A percentile compares a stretch with the other conserved stretches of the same genome.
These are phyloP conservation scores for Camponotus pennsylvanicus DNA, from an alignment of 1,140 invertebrate genomes.

Conservation along the genomic window DNA sequence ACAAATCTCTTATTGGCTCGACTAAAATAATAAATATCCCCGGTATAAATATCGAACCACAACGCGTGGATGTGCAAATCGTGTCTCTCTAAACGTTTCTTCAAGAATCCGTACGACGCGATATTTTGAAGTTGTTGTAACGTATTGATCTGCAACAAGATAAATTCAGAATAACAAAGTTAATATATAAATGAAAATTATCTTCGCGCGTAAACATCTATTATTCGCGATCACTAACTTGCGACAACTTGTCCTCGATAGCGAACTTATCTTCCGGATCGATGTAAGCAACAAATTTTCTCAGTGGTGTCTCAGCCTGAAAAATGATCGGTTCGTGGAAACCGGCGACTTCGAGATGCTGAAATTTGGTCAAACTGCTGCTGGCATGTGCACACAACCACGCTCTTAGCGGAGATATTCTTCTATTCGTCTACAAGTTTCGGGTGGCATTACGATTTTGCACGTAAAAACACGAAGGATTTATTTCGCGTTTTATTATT, in stretches of 20 bases:
- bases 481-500: neutral
- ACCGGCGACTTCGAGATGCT: conserved; percentile 90
- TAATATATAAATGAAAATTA: too few species aligned
- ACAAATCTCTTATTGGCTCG: conserved; percentile 93
- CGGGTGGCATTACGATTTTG: neutral
- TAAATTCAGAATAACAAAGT: conserved; percentile 1
- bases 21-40: conserved; percentile 98
- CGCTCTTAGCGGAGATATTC: conserved; percentile 94
- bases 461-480: neutral
- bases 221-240: conserved; percentile 87
- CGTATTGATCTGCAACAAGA: conserved; percentile 92
- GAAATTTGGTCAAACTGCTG: conserved; percentile 93
- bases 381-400: conserved; percentile 96
- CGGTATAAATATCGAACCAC: conserved; percentile 99
- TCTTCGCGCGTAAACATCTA: neutral
- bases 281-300: conserved; percentile 97
- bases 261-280: conserved; percentile 96
- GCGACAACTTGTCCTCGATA: conserved; percentile 96
- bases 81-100: conserved; percentile 92
- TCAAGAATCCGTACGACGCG: conserved; percentile 97
- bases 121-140: conserved; percentile 98
- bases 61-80: conserved; percentile 96
- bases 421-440: conserved; percentile 89
- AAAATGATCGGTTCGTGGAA: conserved; percentile 93
- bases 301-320: conserved; percentile 93